Conservation (phyloP, 2,113 vertebrate genomes). For the Varanus komodoensis region DNA sequence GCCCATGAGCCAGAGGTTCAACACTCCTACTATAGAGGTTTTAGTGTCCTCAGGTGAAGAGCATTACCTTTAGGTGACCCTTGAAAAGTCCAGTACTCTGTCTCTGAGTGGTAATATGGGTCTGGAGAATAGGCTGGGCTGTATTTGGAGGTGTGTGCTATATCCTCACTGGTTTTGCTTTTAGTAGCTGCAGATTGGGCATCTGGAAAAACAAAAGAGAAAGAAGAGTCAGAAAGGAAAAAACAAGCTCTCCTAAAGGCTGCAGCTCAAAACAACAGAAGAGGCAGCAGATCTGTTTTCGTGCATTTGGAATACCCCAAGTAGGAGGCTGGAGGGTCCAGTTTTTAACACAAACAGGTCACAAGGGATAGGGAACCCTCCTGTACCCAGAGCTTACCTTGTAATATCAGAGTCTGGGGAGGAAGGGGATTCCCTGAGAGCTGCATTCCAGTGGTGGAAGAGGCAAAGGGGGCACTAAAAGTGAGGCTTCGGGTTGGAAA, state of each 20-base stretch:
- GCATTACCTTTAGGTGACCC: conserved; percentile 91
- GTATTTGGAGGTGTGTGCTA: conserved; percentile 90
- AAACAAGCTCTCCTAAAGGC: accelerated
- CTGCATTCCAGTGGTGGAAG: no score
- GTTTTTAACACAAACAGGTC: neutral
- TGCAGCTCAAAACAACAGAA: neutral
- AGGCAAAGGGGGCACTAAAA: neutral
- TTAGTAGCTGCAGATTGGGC: conserved; percentile 86
- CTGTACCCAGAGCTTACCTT: neutral
- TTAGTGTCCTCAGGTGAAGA: accelerated
- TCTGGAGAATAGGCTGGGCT: conserved; percentile 91
- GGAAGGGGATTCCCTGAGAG: neutral
- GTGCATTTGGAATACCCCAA: neutral
- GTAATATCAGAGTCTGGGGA: neutral
- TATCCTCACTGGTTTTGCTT: conserved; percentile 97
- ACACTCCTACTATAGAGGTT: neutral
- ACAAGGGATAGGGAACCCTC: no score
- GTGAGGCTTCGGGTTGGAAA: neutral
- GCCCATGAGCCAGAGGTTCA: no score
- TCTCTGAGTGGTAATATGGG: conserved; percentile 88
- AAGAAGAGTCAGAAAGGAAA: neutral
- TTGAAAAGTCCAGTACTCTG: conserved; percentile 90
- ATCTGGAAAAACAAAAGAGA: conserved; percentile 76
- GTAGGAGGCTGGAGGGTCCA: no score
- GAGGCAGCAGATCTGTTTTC: no score